Base-by-base conservation (phyloP, 2,888 invertebrate genomes). In the Meteorus cinctellus region DNA sequence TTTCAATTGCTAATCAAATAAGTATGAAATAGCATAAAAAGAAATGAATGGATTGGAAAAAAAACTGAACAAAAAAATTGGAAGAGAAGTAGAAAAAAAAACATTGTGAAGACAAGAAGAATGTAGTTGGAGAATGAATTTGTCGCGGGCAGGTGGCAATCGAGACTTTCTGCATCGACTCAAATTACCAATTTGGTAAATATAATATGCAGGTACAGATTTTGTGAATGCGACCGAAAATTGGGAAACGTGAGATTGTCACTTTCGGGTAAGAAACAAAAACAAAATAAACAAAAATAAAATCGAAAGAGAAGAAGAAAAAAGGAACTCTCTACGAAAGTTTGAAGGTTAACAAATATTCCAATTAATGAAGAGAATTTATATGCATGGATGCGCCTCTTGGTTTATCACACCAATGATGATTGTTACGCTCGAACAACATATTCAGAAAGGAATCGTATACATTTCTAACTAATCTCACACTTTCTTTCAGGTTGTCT, bases 81-180 rank as follows among this genome's bases (percentile, higher is more conserved):
- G 19, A 19, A n/a, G n/a, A 68, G 48, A 45, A 68, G 48, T 68
- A 68, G 29, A 29, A 14, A n/a, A 29, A 14, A 29, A 16, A 27
- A 29, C 4, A 14, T 14, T 8, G 12, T 4, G 3, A 48, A 24
- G 48, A 68, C 48, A 29, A 27, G 12, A 67, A 12, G 24, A n/a
- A 12, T 62, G 14, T 62, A 48, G 1, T 27, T 12, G 6, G 29
- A 65, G 41, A 27, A 70, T 70, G 36, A 70, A 70, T 55, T 48
- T 55, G 55, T 55, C 41, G 55, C 16, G 41, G 34, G 27, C 70
- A 70, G 70, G 70, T 70, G 70, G 70, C 36, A 59, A 70, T 70
- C 70, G 70, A 69, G 55, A 70, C 59, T 55, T 55, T 55, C 8
- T 55, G 24, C 19, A 55, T 36, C 65, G 36, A 24, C 70, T 70